Evolutionary conservation across 2,113 vertebrate genomes (phyloP).

Genomic region (Cinclus mexicanus): DNA sequence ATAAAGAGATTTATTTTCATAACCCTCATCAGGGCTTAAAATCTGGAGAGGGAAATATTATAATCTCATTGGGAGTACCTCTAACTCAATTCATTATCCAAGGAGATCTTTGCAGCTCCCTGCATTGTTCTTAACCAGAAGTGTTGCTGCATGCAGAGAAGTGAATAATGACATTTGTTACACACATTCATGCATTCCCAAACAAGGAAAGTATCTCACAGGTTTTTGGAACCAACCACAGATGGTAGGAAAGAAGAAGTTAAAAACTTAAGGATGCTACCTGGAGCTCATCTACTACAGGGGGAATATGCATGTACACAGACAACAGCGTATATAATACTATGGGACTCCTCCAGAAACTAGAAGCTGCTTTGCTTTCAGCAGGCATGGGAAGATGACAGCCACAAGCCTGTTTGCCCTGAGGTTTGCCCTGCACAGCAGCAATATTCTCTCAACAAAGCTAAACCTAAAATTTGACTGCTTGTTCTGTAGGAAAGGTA

Average conservation of each 20-base stretch:
- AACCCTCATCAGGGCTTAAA: constrained; percentile 87
- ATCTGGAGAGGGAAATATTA: constrained; percentile 75
- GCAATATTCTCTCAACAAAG: background rate
- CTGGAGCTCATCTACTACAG: background rate
- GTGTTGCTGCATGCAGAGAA: background rate
- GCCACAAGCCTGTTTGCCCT: background rate
- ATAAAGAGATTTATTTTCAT: constrained; percentile 85
- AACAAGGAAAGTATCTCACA: background rate
- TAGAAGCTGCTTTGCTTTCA: background rate
- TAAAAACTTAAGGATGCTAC: background rate
- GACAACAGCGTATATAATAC: background rate
- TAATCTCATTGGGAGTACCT: background rate
- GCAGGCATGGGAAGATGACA: background rate
- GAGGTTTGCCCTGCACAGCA: background rate
- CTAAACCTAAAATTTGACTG: background rate
- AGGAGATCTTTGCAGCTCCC: background rate
- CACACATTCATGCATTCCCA: background rate
- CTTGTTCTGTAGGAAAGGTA: background rate
- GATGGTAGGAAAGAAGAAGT: background rate
- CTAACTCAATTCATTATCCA: background rate
- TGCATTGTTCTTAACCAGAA: background rate
- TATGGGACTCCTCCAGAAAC: background rate
- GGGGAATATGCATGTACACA: background rate
- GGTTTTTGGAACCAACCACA: background rate
- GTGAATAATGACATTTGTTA: background rate